Percentiles rank a stretch among this genome's conserved stretches.
phyloP scores from a whole-genome alignment of 2,888 invertebrate species.

The Oxytorus armatus region DNA sequence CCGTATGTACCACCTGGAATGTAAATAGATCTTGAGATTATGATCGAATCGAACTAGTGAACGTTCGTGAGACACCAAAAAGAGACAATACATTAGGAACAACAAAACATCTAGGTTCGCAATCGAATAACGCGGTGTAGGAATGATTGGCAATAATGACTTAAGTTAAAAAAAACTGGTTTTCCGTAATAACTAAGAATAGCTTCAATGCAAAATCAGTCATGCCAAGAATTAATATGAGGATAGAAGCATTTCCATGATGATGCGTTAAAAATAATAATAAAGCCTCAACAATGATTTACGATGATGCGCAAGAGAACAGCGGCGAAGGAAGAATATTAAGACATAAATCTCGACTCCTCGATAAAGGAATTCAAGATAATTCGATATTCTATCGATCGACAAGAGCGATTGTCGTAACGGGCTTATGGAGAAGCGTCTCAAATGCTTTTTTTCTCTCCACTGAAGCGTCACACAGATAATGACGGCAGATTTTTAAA shows the following conservation, averaged over 20 bases:
- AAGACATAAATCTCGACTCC: no score
- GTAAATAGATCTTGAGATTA: constrained; percentile 10
- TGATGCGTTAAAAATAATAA: not conserved
- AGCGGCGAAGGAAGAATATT: no score
- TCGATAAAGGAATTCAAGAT: not conserved
- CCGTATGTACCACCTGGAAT: constrained; percentile 49
- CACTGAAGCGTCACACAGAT: constrained; percentile 20
- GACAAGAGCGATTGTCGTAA: constrained; percentile 7
- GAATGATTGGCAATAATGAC: not conserved
- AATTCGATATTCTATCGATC: constrained; percentile 2
- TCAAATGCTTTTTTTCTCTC: constrained; percentile 54
- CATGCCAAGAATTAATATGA: no score
- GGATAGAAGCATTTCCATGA: no score
- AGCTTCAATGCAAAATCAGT: no score
- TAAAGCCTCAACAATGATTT: not conserved
- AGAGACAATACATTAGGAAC: constrained; percentile 1
- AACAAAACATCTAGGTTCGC: constrained; percentile 12
- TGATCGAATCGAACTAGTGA: not conserved
- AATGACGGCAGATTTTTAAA: constrained; percentile 22
- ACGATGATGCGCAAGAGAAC: not conserved
- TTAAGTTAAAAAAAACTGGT: no score
- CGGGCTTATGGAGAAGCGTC: constrained; percentile 51
- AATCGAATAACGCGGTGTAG: constrained; percentile 27
- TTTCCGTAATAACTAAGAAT: no score
- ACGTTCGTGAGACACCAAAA: not conserved